A percentile compares a stretch with the other conserved stretches of the same genome.
Conservation (phyloP, 2,113 vertebrate species). For the Anguilla japonica region DNA sequence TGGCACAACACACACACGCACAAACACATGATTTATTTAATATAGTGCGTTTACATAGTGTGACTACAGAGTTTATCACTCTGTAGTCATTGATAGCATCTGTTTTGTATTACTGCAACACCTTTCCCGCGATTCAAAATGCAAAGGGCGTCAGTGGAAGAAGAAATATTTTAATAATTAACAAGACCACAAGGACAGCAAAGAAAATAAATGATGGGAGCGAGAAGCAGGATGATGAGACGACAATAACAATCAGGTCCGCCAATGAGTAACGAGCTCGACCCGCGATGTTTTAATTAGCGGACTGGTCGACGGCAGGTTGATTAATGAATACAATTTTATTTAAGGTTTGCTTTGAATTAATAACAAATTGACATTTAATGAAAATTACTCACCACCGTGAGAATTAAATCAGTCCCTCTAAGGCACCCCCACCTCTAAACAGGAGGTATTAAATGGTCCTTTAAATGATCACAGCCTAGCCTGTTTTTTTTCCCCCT, state of each 20-base stretch:
- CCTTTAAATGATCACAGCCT: neutral
- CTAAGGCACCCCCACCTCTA: conserved; percentile 34
- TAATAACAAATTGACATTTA: conserved; percentile 84
- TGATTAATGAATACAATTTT: conserved; percentile 82
- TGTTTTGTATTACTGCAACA: neutral
- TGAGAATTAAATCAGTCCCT: conserved; percentile 66
- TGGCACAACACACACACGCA: too few relatives aligned
- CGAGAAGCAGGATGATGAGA: conserved; percentile 74
- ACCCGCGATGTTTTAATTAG: conserved; percentile 80
- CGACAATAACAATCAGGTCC: conserved; percentile 80
- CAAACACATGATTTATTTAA: too few relatives aligned
- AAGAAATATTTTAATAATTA: conserved; percentile 72
- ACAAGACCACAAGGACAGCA: conserved; percentile 74
- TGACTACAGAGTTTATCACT: too few relatives aligned
- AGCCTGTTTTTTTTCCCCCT: conserved; percentile 15
- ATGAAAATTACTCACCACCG: conserved; percentile 78
- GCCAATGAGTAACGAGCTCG: conserved; percentile 77
- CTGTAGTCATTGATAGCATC: too few relatives aligned
- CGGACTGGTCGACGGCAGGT: conserved; percentile 69
- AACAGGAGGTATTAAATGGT: conserved; percentile 16
- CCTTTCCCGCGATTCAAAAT: conserved; percentile 56
- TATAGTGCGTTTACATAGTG: too few relatives aligned
- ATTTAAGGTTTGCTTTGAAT: conserved; percentile 78
- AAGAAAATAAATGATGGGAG: conserved; percentile 77
- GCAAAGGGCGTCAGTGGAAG: conserved; percentile 60